Conservation (phyloP, 2,797 vertebrate species). For the Pantherophis alleghaniensis region DNA sequence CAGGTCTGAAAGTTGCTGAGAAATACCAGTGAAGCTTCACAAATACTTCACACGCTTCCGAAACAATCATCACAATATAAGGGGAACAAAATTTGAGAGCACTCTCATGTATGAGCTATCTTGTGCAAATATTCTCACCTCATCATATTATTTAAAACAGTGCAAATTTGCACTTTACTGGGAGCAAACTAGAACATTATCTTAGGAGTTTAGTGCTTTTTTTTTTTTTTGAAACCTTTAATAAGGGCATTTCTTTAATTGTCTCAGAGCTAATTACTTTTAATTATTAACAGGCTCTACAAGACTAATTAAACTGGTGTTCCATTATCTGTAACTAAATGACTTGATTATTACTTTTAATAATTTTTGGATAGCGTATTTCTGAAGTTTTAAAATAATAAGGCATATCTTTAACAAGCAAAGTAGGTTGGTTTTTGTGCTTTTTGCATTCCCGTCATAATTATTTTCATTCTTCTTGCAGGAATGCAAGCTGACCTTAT, state of each 20-base stretch:
- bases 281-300: conserved; percentile 56
- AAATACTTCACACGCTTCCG: conserved; percentile 13
- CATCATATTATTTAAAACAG: conserved; percentile 28
- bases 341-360: conserved; percentile 52
- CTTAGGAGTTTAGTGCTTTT: conserved; percentile 30
- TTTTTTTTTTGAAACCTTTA: conserved; percentile 24
- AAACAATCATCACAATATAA: conserved; percentile 17
- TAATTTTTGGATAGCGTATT: neutral
- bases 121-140: conserved; percentile 44
- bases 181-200: conserved; percentile 45
- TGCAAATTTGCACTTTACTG: conserved; percentile 44
- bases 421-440: neutral
- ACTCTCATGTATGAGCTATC: conserved; percentile 28
- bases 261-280: conserved; percentile 55
- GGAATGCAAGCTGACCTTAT: fast-evolving
- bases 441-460: conserved; percentile 9
- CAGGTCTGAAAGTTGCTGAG: neutral
- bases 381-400: conserved; percentile 29
- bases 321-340: conserved; percentile 46
- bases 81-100: conserved; percentile 29
- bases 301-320: conserved; percentile 59
- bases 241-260: conserved; percentile 32
- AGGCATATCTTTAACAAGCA: neutral
- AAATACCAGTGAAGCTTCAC: conserved; percentile 27
- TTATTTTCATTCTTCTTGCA: conserved; percentile 6